Conservation (phyloP, 2,888 invertebrate species). For the Himalopsyche anomala region DNA sequence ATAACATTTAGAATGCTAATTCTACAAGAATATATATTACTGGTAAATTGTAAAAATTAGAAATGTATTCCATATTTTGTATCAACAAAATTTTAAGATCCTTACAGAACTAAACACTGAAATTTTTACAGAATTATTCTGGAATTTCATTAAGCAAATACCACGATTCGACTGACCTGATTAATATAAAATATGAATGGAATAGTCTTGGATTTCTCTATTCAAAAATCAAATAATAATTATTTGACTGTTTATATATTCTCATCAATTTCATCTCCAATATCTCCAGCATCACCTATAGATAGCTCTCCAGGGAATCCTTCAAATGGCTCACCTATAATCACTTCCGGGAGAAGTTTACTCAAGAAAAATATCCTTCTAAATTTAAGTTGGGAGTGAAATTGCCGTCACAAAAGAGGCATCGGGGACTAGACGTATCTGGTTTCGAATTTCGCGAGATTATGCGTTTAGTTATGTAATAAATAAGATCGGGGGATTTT, state of each 20-base stretch:
- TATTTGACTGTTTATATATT: background rate
- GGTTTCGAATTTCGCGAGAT: constrained; percentile 64
- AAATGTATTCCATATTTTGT: too few relatives aligned
- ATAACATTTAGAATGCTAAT: too few relatives aligned
- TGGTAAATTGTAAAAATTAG: too few relatives aligned
- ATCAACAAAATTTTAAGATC: too few relatives aligned
- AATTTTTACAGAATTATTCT: too few relatives aligned
- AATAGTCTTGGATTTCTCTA: background rate
- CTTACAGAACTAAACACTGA: too few relatives aligned
- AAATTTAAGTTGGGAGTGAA: constrained; percentile 41
- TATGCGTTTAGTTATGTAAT: constrained; percentile 64
- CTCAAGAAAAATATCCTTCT: constrained; percentile 27
- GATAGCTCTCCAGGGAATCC: constrained; percentile 51
- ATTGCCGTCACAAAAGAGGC: constrained; percentile 60
- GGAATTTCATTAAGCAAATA: too few relatives aligned
- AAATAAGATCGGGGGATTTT: constrained; percentile 60
- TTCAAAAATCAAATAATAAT: background rate
- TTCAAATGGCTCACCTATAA: constrained; percentile 47
- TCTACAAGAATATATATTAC: too few relatives aligned
- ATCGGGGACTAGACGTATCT: constrained; percentile 63
- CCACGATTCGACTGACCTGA: too few relatives aligned
- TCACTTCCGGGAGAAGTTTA: constrained; percentile 47
- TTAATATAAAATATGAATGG: too few relatives aligned
- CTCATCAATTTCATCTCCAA: background rate
- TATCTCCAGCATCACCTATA: background rate